phyloP scores from a whole-genome alignment of 2,113 vertebrate genomes.

The Pardalotus punctatus region DNA sequence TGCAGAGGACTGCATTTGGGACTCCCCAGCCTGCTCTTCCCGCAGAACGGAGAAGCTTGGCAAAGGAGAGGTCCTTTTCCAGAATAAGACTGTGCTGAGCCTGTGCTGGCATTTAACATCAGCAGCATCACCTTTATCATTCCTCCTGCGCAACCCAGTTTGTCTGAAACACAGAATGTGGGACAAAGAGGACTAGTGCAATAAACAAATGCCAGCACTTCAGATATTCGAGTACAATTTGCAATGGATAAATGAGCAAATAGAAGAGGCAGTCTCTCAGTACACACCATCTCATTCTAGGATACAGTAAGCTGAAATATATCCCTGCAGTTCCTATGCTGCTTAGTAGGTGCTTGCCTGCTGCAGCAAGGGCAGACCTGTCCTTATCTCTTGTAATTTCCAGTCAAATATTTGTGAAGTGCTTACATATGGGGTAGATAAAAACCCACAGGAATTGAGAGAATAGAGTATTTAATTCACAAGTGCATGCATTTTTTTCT shows the following conservation, averaged over 20 bases:
- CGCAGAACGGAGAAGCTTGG: rapidly evolving
- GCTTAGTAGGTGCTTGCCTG: neutral
- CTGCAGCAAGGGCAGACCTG: neutral
- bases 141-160: neutral
- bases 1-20: neutral
- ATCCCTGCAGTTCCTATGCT: neutral
- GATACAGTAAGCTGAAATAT: neutral
- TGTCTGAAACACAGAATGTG: neutral
- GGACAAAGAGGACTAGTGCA: neutral
- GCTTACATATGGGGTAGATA: neutral
- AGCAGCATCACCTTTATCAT: neutral
- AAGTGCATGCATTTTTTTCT: neutral
- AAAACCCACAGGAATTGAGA: slow-evolving; percentile 16
- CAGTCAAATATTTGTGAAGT: slow-evolving; percentile 43
- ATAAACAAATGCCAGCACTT: neutral
- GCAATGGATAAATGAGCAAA: neutral
- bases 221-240: neutral
- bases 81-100: neutral
- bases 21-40: neutral
- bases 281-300: neutral
- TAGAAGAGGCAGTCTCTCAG: neutral
- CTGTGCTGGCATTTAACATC: neutral
- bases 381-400: slow-evolving; percentile 21
- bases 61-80: neutral
- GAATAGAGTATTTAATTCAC: neutral